Conservation (phyloP, 2,113 vertebrate species). For the Lipophrys pholis region DNA sequence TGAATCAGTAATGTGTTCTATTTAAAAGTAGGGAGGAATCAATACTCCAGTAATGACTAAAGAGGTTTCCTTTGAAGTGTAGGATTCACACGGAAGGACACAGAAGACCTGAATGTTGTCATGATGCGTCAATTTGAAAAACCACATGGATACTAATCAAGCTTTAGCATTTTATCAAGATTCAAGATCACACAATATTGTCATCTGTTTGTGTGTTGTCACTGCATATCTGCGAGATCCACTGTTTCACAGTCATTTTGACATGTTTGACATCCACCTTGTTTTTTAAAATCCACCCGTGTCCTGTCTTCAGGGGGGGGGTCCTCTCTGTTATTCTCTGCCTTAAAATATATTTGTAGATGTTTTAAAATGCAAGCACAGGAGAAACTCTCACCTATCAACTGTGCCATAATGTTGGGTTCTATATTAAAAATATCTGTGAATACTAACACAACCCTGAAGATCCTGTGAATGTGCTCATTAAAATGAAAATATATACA, state of each 20-base stretch:
- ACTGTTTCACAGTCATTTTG: neutral
- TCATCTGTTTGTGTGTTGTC: neutral
- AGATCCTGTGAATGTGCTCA: neutral
- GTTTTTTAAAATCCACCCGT: neutral
- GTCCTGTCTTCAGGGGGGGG: neutral
- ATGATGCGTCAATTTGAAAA: neutral
- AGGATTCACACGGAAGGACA: neutral
- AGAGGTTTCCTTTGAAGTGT: neutral
- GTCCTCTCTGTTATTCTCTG: neutral
- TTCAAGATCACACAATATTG: neutral
- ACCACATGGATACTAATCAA: neutral
- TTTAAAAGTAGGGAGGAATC: neutral
- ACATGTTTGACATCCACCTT: neutral
- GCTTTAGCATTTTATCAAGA: neutral
- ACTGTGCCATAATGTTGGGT: slow-evolving; percentile 21
- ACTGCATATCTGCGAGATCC: neutral
- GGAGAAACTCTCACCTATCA: slow-evolving; percentile 19
- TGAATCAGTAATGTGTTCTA: neutral
- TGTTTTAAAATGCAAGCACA: neutral
- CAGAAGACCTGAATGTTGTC: neutral
- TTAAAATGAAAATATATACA: slow-evolving; percentile 31
- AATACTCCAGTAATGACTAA: neutral
- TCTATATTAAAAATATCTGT: slow-evolving; percentile 13
- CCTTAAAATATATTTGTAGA: neutral
- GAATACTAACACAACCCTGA: neutral